Percentiles rank a stretch among this genome's conserved stretches.
phyloP scores from a whole-genome alignment of 2,888 invertebrate genomes.

The Diloba caeruleocephala region DNA sequence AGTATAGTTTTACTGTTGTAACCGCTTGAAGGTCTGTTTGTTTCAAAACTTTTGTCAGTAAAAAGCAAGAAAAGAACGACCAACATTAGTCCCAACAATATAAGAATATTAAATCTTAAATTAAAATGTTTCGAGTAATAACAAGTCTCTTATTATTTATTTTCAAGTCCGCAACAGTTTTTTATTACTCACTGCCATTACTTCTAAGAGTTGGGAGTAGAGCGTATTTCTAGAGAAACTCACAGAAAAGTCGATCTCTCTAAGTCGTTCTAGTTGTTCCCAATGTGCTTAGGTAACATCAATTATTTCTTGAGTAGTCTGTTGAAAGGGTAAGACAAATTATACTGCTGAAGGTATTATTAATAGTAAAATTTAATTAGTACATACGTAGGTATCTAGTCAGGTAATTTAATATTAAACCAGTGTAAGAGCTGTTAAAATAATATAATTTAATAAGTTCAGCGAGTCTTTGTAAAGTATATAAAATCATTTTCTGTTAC shows the following conservation, averaged over 20 bases:
- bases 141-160: constrained; percentile 30
- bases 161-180: constrained; percentile 25
- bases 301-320: constrained; percentile 24
- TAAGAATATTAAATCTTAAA: constrained; percentile 42
- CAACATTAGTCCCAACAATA: constrained; percentile 3
- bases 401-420: too few species aligned
- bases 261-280: constrained; percentile 17
- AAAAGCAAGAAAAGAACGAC: constrained; percentile 16
- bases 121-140: constrained; percentile 32
- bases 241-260: constrained; percentile 10
- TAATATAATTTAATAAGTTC: too few species aligned
- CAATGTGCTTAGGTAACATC: constrained; percentile 23
- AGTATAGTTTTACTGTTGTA: too few species aligned
- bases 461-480: too few species aligned
- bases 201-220: constrained; percentile 18
- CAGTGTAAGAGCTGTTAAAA: too few species aligned
- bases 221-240: constrained; percentile 15
- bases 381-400: too few species aligned
- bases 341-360: too few species aligned
- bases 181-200: constrained; percentile 26
- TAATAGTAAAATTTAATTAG: too few species aligned
- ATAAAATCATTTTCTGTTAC: too few species aligned
- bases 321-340: too few species aligned
- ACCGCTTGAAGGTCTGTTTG: constrained; percentile 17
- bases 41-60: constrained; percentile 17